Percentiles rank a stretch among this genome's conserved stretches.
Evolutionary conservation across 1,140 invertebrate species (phyloP).

Genomic region (Carposina sasakii): DNA sequence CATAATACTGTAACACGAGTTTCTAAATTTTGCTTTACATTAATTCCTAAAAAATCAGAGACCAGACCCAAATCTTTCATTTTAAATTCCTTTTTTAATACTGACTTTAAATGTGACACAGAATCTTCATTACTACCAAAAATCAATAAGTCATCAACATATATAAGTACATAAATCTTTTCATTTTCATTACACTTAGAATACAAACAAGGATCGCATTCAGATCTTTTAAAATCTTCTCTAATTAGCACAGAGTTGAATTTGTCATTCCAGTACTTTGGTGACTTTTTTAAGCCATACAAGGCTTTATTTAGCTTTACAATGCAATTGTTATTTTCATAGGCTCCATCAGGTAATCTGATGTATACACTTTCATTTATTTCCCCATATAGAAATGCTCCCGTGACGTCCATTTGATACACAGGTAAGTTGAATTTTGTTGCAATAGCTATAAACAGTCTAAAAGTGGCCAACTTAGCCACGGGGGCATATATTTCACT

Average conservation of each 20-base stretch:
- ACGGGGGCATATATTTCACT: slow-evolving; percentile 27
- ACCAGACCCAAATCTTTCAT: slow-evolving; percentile 37
- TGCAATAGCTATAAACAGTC: slow-evolving; percentile 26
- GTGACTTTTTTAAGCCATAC: slow-evolving; percentile 9
- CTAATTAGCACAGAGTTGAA: slow-evolving; percentile 1
- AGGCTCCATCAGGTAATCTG: slow-evolving; percentile 7
- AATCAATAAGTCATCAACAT: slow-evolving; percentile 37
- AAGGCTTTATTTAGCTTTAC: slow-evolving; percentile 6
- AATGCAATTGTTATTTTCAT: neutral
- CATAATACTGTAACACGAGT: slow-evolving; percentile 26
- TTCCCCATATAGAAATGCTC: slow-evolving; percentile 11
- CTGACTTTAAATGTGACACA: slow-evolving; percentile 19
- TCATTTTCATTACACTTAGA: neutral
- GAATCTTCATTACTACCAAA: slow-evolving; percentile 8
- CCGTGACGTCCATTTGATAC: slow-evolving; percentile 30
- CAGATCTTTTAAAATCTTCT: slow-evolving; percentile 4
- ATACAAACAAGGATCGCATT: slow-evolving; percentile 9
- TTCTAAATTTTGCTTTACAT: slow-evolving; percentile 37
- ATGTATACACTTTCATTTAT: slow-evolving; percentile 8
- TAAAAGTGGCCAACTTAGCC: slow-evolving; percentile 27
- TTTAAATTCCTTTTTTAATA: slow-evolving; percentile 27
- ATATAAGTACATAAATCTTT: slow-evolving; percentile 16
- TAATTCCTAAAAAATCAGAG: slow-evolving; percentile 41
- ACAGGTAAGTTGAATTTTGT: slow-evolving; percentile 28
- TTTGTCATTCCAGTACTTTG: slow-evolving; percentile 9